phyloP scores from a whole-genome alignment of 2,888 invertebrate species.

The Griposia aprilina region DNA sequence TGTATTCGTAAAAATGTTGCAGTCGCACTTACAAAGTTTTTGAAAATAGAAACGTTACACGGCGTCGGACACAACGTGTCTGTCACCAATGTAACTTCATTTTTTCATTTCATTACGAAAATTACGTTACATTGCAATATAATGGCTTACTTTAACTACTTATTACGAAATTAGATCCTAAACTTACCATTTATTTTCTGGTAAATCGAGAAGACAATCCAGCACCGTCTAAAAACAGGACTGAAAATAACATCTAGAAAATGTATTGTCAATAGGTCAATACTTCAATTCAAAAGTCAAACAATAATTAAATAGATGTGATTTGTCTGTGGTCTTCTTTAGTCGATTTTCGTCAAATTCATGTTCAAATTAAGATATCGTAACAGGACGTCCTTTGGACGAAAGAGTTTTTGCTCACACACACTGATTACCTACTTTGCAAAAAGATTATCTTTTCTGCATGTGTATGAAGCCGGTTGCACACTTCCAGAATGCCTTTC shows the following conservation, averaged over 20 bases:
- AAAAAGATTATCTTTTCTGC: neutral
- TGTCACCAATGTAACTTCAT: neutral
- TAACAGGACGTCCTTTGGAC: neutral
- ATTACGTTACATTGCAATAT: neutral
- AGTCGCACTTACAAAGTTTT: slow-evolving; percentile 36
- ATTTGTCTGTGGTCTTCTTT: slow-evolving; percentile 19
- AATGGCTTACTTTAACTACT: neutral
- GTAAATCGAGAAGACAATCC: slow-evolving; percentile 65
- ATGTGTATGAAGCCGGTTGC: neutral
- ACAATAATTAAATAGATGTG: neutral
- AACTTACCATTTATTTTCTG: slow-evolving; percentile 49
- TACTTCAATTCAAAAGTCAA: neutral
- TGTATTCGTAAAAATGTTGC: slow-evolving; percentile 10
- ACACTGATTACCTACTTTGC: neutral
- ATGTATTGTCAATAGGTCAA: slow-evolving; percentile 15
- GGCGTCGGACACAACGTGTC: slow-evolving; percentile 20
- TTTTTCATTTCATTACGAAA: neutral
- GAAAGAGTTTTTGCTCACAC: neutral
- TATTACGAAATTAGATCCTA: neutral
- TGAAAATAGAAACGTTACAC: slow-evolving; percentile 63
- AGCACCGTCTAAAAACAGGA: slow-evolving; percentile 68
- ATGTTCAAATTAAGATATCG: neutral
- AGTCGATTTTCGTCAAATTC: slow-evolving; percentile 33
- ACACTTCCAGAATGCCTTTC: neutral
- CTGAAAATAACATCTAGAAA: slow-evolving; percentile 57